Base-by-base conservation (phyloP, 2,888 invertebrate species). In the Ganaspis brasiliensis region DNA sequence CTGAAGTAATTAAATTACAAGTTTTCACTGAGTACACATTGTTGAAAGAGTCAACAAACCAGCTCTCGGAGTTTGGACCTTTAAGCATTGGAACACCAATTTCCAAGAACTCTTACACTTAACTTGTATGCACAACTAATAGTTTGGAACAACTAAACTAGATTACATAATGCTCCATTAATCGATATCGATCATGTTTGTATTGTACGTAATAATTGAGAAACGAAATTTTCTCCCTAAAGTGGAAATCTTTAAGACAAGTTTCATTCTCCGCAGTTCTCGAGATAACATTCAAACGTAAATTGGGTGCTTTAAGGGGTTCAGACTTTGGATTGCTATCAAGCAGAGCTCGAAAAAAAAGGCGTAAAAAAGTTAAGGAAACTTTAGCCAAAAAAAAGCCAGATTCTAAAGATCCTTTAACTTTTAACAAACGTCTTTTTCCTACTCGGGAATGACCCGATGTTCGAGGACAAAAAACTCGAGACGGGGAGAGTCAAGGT, bases 401-500 rank as follows among this genome's bases (percentile, higher is more conserved):
- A 12, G 24, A 45, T 21, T 45, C 40, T 45, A 8, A 4, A 67
- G 67, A 40, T 24, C 45, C 24, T 67, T 67, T 24, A 67, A 45
- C 67, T 67, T 67, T 45, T 45, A 67, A 67, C 45, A 67, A 45
- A 45, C 45, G 45, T 6, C 40, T 67, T 67, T 67, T 67, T 45
- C 45, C 40, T 67, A n/a, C 40, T 67, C 24, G 24, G 14, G 14
- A 45, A 37, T 19, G 45, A 45, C 9, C n/a, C 45, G 24, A 67
- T 67, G 40, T 45, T 21, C 24, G 16, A 67, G 67, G 24, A 24
- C 21, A 40, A 9, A 45, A 67, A 67, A 24, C 14, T 52, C 19
- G 19, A 67, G n/a, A 67, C 40, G 21, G 2, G 24, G n/a, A 9
- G 6, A 75, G 63, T 71, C 61, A 67, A 77, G 61, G 71, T 57